Conservation (phyloP, 2,888 invertebrate species). For the Chalcosyrphus nemorum region DNA sequence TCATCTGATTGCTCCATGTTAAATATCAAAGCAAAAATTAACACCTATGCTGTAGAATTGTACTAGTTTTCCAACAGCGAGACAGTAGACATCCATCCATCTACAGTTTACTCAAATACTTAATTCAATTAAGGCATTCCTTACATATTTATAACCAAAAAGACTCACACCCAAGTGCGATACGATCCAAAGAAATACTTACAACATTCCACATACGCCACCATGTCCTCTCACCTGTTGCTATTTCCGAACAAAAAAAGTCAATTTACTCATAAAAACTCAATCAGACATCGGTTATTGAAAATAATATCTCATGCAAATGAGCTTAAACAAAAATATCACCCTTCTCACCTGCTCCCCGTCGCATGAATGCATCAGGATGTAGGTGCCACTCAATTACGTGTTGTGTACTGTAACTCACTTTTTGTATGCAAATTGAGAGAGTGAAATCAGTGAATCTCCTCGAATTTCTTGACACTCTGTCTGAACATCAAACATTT, state of each 20-base stretch:
- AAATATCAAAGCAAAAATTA: no score
- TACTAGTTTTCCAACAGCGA: no score
- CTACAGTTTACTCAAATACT: no score
- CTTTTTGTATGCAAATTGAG: slow-evolving; percentile 57
- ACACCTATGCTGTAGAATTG: no score
- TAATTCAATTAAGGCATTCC: no score
- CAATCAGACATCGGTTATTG: slow-evolving; percentile 18
- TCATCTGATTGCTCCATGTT: no score
- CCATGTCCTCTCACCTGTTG: background rate
- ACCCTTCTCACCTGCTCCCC: no score
- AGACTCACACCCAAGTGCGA: background rate
- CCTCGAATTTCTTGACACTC: slow-evolving; percentile 55
- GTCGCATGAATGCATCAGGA: no score
- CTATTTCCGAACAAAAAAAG: background rate
- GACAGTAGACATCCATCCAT: no score
- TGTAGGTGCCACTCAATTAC: slow-evolving; percentile 53
- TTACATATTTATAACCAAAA: no score
- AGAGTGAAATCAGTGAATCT: slow-evolving; percentile 32
- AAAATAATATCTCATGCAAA: slow-evolving; percentile 34
- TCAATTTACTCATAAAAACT: background rate
- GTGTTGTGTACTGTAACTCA: slow-evolving; percentile 7
- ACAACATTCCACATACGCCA: background rate
- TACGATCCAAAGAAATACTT: background rate
- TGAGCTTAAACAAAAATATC: slow-evolving; percentile 4
- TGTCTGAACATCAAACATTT: slow-evolving; percentile 45